Percentiles rank a stretch among this genome's conserved stretches.
Evolutionary conservation across 2,797 vertebrate genomes (phyloP).

Genomic region (Protosalanx chinensis): DNA sequence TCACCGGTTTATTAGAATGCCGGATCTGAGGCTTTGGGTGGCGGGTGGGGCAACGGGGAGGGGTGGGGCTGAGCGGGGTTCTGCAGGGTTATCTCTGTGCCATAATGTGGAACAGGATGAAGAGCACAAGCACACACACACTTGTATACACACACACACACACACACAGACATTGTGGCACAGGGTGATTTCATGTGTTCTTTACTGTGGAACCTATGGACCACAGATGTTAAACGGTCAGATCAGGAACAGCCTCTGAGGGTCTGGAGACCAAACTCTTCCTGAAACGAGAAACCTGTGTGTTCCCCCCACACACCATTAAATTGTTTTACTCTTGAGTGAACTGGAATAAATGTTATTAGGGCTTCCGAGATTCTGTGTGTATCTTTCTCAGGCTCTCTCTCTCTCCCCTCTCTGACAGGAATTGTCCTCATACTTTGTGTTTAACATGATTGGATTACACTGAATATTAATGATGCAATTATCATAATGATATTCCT

Average conservation of each 20-base stretch:
- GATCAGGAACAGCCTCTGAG: conserved; percentile 32
- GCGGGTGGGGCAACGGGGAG: conserved; percentile 6
- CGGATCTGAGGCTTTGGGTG: conserved; percentile 53
- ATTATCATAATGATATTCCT: conserved; percentile 1
- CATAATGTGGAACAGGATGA: conserved; percentile 29
- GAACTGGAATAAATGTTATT: no score
- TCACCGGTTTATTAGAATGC: conserved; percentile 71
- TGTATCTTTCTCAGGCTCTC: conserved; percentile 19
- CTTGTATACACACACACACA: conserved; percentile 28
- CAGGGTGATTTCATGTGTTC: no score
- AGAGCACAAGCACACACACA: conserved; percentile 4
- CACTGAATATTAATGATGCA: conserved; percentile 1
- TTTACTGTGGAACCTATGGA: no score
- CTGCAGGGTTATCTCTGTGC: conserved; percentile 43
- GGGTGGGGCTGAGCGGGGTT: conserved; percentile 58
- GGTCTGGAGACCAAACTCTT: background rate
- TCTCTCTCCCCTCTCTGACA: conserved; percentile 14
- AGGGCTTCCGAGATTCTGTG: conserved; percentile 21
- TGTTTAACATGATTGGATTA: background rate
- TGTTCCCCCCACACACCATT: no score
- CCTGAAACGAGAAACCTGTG: no score
- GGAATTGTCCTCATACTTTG: conserved; percentile 9
- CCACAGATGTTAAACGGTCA: conserved; percentile 19
- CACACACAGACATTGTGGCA: no score
- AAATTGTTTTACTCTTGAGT: no score